Evolutionary conservation across 2,797 vertebrate genomes (phyloP), one percentile per base, ranked within the genome.

Genomic region (Streptopelia turtur): DNA sequence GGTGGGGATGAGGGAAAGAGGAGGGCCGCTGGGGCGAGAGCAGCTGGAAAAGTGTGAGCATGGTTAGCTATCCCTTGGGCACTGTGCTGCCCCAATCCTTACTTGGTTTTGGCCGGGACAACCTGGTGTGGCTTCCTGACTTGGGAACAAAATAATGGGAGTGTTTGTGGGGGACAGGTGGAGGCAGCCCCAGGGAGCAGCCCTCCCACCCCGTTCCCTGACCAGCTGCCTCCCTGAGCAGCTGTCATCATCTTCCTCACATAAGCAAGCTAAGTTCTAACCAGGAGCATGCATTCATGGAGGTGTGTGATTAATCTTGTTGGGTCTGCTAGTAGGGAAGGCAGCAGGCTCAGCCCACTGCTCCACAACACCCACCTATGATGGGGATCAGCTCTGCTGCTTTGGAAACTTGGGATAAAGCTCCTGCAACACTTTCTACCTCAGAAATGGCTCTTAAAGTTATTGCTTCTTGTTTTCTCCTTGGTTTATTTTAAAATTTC

Each of bases 171-270:
- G 61, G 39, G 10, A 14, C 0, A 2, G 28, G 28, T 3, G 11
- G 52, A 71, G 57, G 25, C 59, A 50, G 24, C 8, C 8, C 24
- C 0, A 3, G 30, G 22, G 23, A 68, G 25, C 31, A 56, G 41
- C 27, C 37, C 22, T 56, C 17, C 20, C 1, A 2, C 16, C 31
- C 6, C 13, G 3, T 30, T 28, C 41, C 56, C 21, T 1, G 2
- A 4, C 43, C 56, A 33, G 21, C 21, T 2, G 1, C 43, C 49
- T 68, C n/a, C 50, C 20, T 4, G 3, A 25, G 56, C 0, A 1
- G 16, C 35, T 7, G 0, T 30, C 1, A 1, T 14, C 3, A 0
- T 53, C 55, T 64, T 66, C 22, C 63, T 69, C 4, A 1, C 1
- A 8, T 17, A 23, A 83, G n/a, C 8, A 23, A 56, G 31, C 53